Percentiles rank a stretch among this genome's conserved stretches.
These are phyloP conservation scores for Atethmia centrago DNA, from an alignment of 2,888 invertebrate genomes.

Conservation along the genomic window DNA sequence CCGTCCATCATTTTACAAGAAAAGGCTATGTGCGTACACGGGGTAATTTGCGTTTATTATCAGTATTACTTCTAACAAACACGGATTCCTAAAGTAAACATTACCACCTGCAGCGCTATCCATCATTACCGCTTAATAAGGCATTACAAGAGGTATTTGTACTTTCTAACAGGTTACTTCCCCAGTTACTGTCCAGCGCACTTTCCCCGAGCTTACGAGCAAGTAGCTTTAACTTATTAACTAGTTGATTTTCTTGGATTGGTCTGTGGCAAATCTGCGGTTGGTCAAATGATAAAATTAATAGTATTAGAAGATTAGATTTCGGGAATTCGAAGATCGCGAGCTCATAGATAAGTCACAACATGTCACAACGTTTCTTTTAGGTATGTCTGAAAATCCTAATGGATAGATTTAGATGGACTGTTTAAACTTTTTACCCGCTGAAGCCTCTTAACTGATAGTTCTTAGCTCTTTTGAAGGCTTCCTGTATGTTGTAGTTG, in stretches of 20 bases:
- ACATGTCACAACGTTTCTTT: background rate
- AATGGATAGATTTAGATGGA: background rate
- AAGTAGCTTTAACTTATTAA: constrained; percentile 12
- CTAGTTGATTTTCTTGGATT: constrained; percentile 18
- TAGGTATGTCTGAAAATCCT: background rate
- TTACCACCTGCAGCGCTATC: background rate
- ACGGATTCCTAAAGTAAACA: constrained; percentile 8
- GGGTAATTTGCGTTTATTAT: background rate
- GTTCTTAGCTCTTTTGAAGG: background rate
- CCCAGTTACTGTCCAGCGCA: constrained; percentile 33
- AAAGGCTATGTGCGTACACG: background rate
- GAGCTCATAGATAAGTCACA: background rate
- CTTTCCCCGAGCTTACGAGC: constrained; percentile 48
- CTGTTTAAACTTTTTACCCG: background rate
- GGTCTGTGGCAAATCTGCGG: background rate
- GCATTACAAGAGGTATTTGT: constrained; percentile 35
- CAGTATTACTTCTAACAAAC: constrained; percentile 1
- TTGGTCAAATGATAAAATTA: background rate
- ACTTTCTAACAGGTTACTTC: constrained; percentile 56
- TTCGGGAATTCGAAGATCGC: background rate
- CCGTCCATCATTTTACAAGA: background rate
- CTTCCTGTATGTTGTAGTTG: no score
- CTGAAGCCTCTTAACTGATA: background rate
- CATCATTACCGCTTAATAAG: constrained; percentile 46
- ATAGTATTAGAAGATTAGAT: background rate